A percentile compares a stretch with the other conserved stretches of the same genome.
These are phyloP conservation scores for Crotophaga sulcirostris DNA, from an alignment of 2,113 vertebrate genomes.

Conservation along the genomic window DNA sequence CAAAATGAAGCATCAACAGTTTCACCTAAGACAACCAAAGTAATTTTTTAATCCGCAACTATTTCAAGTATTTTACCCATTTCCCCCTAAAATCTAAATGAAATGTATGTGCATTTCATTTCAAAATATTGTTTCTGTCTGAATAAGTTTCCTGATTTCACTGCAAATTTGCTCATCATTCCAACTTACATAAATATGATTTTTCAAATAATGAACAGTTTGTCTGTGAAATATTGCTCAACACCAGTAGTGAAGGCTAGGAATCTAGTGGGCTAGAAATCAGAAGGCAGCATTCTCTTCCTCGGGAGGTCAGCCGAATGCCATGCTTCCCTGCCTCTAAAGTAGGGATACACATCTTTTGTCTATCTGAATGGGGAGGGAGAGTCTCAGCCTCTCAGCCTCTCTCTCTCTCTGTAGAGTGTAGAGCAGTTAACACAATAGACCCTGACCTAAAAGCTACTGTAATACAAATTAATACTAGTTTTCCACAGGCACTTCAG, in stretches of 20 bases:
- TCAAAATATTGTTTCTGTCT: not conserved
- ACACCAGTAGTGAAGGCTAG: not conserved
- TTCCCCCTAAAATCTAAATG: not conserved
- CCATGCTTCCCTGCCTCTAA: not conserved
- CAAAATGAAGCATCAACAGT: not conserved
- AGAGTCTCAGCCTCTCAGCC: not conserved
- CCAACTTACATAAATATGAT: not conserved
- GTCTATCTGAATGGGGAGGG: not conserved
- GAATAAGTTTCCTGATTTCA: not conserved
- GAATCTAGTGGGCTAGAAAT: not conserved
- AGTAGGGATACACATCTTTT: constrained; percentile 22
- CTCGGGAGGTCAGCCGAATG: not conserved
- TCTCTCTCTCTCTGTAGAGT: not conserved
- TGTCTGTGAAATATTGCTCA: not conserved
- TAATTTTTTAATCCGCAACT: not conserved
- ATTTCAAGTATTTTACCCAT: not conserved
- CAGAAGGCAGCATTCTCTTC: not conserved
- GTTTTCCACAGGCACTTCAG: not conserved
- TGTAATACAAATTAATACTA: constrained; percentile 21
- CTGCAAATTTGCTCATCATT: not conserved
- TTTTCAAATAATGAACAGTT: not conserved
- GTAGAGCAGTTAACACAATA: not conserved
- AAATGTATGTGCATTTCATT: not conserved
- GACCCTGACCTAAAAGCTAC: not conserved
- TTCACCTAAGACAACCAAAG: not conserved